Percentiles rank a stretch among this genome's conserved stretches.
These are phyloP conservation scores for Limosa lapponica DNA, from an alignment of 2,797 vertebrate species.

Conservation along the genomic window DNA sequence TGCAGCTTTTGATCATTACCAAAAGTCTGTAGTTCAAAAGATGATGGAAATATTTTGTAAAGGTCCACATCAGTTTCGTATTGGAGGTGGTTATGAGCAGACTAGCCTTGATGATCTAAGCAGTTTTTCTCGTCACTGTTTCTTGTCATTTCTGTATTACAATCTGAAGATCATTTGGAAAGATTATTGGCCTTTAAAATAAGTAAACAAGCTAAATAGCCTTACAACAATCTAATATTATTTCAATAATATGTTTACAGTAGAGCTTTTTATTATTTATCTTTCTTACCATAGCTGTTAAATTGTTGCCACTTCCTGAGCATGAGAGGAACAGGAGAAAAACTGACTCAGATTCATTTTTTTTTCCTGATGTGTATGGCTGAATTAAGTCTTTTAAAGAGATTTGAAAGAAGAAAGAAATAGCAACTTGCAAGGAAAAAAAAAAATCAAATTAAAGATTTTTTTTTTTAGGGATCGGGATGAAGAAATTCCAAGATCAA, in stretches of 20 bases:
- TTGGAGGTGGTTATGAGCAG: accelerated
- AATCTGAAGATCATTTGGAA: not conserved
- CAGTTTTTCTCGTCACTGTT: not conserved
- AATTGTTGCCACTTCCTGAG: not conserved
- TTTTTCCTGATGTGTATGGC: not conserved
- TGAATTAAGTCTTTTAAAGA: not conserved
- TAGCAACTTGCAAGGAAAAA: not conserved
- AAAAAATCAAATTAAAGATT: not conserved
- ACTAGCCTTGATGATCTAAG: not conserved
- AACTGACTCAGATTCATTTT: not conserved
- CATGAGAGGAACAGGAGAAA: not conserved
- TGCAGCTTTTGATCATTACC: not conserved
- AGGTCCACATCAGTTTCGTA: not conserved
- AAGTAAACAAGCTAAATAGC: not conserved
- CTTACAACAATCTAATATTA: not conserved
- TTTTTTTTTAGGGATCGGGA: not conserved
- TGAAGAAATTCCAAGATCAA: not conserved
- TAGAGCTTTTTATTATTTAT: not conserved
- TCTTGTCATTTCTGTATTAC: not conserved
- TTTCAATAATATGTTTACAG: not conserved
- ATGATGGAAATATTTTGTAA: not conserved
- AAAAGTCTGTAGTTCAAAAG: not conserved
- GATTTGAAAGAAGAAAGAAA: not conserved
- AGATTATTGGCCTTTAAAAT: not conserved
- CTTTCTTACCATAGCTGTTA: not conserved